phyloP scores from a whole-genome alignment of 2,888 invertebrate species.

The Zonitis immaculata region DNA sequence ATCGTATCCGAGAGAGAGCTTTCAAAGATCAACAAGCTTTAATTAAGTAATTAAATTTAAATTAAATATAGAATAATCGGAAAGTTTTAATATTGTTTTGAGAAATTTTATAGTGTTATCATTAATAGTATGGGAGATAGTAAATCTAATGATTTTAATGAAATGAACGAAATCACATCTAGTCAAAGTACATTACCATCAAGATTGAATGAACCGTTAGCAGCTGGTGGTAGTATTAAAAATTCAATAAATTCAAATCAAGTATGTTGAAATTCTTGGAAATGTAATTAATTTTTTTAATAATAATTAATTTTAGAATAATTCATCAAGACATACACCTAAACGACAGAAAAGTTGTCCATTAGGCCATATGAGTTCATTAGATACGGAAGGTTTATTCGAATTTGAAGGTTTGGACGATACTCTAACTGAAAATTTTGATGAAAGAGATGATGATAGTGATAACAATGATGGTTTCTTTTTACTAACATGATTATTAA shows the following conservation, averaged over 20 bases:
- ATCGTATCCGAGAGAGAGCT: constrained; percentile 67
- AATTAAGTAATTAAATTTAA: constrained; percentile 32
- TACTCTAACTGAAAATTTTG: constrained; percentile 48
- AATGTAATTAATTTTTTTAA: too few relatives aligned
- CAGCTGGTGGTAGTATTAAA: constrained; percentile 15
- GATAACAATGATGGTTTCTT: constrained; percentile 55
- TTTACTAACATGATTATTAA: neutral
- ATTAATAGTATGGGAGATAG: neutral
- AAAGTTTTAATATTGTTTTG: too few relatives aligned
- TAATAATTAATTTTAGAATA: too few relatives aligned
- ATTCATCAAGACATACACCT: constrained; percentile 23
- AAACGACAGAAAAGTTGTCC: constrained; percentile 35
- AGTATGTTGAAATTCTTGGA: too few relatives aligned
- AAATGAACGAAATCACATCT: neutral
- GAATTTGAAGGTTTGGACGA: constrained; percentile 70
- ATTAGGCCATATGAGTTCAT: constrained; percentile 23
- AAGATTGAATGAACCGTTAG: constrained; percentile 24
- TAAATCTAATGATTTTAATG: neutral
- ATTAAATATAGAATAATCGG: too few relatives aligned
- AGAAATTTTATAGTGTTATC: neutral
- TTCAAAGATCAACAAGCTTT: constrained; percentile 67
- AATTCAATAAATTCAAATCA: constrained; percentile 6
- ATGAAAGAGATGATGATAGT: constrained; percentile 64
- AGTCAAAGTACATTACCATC: constrained; percentile 12
- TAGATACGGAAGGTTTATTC: constrained; percentile 69